Evolutionary conservation across 1,140 invertebrate species (phyloP).

Genomic region (Centruroides vittatus): DNA sequence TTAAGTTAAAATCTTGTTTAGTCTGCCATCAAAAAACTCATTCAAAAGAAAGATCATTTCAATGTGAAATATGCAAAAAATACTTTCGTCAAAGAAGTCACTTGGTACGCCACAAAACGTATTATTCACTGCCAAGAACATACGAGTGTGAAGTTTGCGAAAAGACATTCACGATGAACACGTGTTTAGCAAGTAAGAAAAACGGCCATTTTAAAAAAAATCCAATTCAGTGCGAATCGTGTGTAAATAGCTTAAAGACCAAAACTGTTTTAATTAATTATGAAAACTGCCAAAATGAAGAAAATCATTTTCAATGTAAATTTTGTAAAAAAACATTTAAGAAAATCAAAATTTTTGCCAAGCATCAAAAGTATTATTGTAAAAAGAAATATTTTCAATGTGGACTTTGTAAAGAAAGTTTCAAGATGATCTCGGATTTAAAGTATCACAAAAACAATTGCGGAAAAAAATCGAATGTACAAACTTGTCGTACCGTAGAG

Average conservation of each 20-base stretch:
- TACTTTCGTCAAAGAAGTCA: background rate
- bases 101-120: background rate
- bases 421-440: too few relatives aligned
- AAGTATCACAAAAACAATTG: too few relatives aligned
- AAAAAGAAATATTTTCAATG: too few relatives aligned
- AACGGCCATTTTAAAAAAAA: background rate
- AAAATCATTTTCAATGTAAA: too few relatives aligned
- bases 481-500: too few relatives aligned
- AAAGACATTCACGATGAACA: background rate
- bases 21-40: constrained; percentile 19
- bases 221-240: background rate
- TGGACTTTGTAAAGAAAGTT: too few relatives aligned
- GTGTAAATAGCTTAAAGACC: background rate
- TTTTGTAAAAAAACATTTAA: too few relatives aligned
- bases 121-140: background rate
- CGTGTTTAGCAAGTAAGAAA: background rate
- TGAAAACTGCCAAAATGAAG: too few relatives aligned
- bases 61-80: constrained; percentile 22
- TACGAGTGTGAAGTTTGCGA: background rate
- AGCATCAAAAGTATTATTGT: too few relatives aligned
- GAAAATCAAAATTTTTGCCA: too few relatives aligned
- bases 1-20: constrained; percentile 23
- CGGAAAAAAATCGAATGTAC: too few relatives aligned
- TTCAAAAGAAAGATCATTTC: constrained; percentile 17
- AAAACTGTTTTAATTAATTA: too few relatives aligned